These are phyloP conservation scores for Galleria mellonella DNA, from an alignment of 1,140 invertebrate genomes.

Conservation along the genomic window DNA sequence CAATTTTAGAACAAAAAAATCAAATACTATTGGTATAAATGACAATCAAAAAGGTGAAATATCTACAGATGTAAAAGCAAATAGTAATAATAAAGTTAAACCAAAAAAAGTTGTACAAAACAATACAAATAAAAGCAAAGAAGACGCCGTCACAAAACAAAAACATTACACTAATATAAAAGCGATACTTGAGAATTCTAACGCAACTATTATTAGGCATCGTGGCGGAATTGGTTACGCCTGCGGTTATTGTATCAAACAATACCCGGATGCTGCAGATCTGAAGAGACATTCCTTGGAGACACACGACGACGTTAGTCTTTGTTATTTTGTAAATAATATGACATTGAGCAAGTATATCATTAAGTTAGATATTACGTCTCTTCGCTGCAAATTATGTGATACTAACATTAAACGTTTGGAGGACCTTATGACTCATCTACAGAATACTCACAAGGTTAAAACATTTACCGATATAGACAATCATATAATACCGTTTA, in stretches of 20 bases:
- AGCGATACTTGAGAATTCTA: conserved; percentile 8
- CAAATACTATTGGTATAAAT: neutral
- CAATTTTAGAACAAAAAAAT: neutral
- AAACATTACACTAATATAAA: conserved; percentile 5
- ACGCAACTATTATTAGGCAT: conserved; percentile 9
- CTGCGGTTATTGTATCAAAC: conserved; percentile 36
- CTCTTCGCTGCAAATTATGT: conserved; percentile 14
- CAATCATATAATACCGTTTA: conserved; percentile 31
- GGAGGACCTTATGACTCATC: conserved; percentile 26
- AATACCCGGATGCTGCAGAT: conserved; percentile 33
- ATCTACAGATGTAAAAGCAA: too few relatives aligned
- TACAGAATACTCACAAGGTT: conserved; percentile 23
- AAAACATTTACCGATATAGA: conserved; percentile 33
- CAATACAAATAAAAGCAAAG: neutral
- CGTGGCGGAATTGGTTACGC: conserved; percentile 23
- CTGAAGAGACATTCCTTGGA: conserved; percentile 38
- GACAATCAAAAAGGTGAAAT: neutral
- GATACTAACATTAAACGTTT: conserved; percentile 4
- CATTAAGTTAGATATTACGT: conserved; percentile 11
- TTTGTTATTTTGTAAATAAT: conserved; percentile 12
- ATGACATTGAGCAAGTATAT: conserved; percentile 16
- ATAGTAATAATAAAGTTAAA: too few relatives aligned
- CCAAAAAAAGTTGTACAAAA: too few relatives aligned
- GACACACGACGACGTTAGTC: conserved; percentile 28
- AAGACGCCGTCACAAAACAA: too few relatives aligned